A percentile compares a stretch with the other conserved stretches of the same genome.
Evolutionary conservation across 2,888 invertebrate species (phyloP).

Genomic region (Eilema caniola): DNA sequence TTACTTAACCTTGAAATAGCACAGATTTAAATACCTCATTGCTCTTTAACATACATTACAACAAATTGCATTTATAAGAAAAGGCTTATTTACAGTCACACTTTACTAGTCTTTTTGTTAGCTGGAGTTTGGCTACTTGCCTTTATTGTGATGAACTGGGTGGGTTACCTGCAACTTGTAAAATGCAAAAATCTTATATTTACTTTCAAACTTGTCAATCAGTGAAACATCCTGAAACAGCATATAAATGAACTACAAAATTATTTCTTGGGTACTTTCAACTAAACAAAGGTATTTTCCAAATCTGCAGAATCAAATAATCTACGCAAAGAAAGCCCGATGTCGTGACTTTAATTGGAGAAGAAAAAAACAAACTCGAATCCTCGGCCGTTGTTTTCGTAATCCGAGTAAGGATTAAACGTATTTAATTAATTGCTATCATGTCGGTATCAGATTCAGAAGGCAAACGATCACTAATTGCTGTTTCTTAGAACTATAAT

Average conservation of each 20-base stretch:
- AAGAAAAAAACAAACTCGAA: constrained; percentile 35
- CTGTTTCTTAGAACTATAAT: constrained; percentile 9
- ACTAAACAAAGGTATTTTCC: constrained; percentile 8
- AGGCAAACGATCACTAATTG: constrained; percentile 43
- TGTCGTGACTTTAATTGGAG: constrained; percentile 42
- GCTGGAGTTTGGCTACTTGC: too few species aligned
- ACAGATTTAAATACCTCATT: too few species aligned
- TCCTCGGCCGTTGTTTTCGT: constrained; percentile 47
- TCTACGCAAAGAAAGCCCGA: constrained; percentile 25
- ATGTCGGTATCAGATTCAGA: constrained; percentile 44
- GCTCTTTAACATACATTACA: too few species aligned
- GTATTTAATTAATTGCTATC: constrained; percentile 57
- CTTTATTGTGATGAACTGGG: too few species aligned
- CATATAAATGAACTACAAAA: neutral
- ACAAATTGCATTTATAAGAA: too few species aligned
- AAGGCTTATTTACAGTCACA: too few species aligned
- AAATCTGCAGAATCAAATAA: constrained; percentile 19
- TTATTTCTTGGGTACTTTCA: neutral
- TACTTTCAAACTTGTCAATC: neutral
- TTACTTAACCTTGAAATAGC: too few species aligned
- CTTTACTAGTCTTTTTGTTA: too few species aligned
- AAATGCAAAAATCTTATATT: too few species aligned
- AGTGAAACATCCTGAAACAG: too few species aligned
- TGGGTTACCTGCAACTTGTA: too few species aligned
- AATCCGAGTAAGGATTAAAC: constrained; percentile 54